A percentile compares a stretch with the other conserved stretches of the same genome.
Conservation (phyloP, 2,113 vertebrate genomes). For the Taxidea taxus region DNA sequence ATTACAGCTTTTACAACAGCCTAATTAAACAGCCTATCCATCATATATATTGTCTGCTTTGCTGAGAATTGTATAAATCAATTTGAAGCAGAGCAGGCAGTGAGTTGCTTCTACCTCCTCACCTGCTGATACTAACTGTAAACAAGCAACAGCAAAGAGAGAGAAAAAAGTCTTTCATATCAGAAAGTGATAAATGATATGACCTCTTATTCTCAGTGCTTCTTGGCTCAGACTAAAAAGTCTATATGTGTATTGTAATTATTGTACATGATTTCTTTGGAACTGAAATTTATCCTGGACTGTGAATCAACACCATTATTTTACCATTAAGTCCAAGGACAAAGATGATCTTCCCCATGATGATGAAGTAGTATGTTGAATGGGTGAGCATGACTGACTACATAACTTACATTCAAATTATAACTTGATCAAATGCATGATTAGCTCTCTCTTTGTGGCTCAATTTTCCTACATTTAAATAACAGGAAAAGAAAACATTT, state of each 20-base stretch:
- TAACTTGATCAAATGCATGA: background rate
- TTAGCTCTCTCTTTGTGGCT: background rate
- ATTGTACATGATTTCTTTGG: background rate
- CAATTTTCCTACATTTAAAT: background rate
- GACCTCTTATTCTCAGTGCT: slow-evolving; percentile 37
- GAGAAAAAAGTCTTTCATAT: slow-evolving; percentile 4
- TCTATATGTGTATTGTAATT: background rate
- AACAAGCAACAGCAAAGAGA: background rate
- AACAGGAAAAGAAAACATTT: background rate
- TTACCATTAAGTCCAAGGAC: background rate
- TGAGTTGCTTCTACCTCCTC: background rate
- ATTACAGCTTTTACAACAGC: slow-evolving; percentile 66
- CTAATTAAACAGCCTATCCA: slow-evolving; percentile 65
- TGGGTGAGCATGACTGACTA: background rate
- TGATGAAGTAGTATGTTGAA: background rate
- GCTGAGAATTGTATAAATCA: slow-evolving; percentile 64
- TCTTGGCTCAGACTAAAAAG: background rate
- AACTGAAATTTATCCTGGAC: background rate
- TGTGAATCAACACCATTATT: background rate
- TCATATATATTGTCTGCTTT: slow-evolving; percentile 58
- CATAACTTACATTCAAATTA: background rate
- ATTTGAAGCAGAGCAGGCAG: background rate
- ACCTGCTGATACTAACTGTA: slow-evolving; percentile 38
- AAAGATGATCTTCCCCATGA: background rate
- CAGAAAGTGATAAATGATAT: slow-evolving; percentile 33